Evolutionary conservation across 2,113 vertebrate genomes (phyloP), one percentile per base, ranked within the genome.

Genomic region (Argyrosomus japonicus): DNA sequence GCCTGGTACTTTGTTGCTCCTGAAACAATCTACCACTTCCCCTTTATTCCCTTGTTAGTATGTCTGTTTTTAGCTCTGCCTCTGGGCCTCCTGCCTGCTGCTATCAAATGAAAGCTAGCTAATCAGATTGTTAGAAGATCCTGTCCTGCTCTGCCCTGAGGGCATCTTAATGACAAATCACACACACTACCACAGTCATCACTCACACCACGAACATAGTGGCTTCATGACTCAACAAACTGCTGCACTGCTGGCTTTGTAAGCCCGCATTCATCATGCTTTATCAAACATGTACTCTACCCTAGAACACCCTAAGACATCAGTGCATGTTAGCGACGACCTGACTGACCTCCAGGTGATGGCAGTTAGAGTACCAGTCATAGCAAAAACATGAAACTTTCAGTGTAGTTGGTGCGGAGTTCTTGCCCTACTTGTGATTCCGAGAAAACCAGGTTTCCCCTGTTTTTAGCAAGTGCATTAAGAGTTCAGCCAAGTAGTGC

Each of bases 31-130:
- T 48, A 36, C 23, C 25, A 40, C 69, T 75, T 80, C 70, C 77
- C 25, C 57, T 87, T 79, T 74, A 72, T 81, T 71, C 83, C 63
- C 65, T 47, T 53, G 70, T 74, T 80, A 53, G 69, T 62, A 27
- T 15, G 65, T 79, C 83, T 87, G 76, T 89, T 92, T 91, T 89
- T 90, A 92, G 89, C 82, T 75, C 56, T 1, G 69, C 67, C 85
- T 67, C 83, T 88, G 81, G 72, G 83, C 79, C 54, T 63, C 71
- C 87, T 91, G 89, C 84, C 79, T 77, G 79, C 85, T 79, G 79
- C 75, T 88, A 93, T 90, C 88, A 89, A 87, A 89, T 91, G 72
- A 89, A 89, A 84, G 82, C 79, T 78, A 75, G 83, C 87, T 91
- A 90, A 91, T 93, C 87, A 91, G 73, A 90, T 91, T 88, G 77